Base-by-base conservation (phyloP, 2,797 vertebrate species). In the Hephaestus fuliginosus region DNA sequence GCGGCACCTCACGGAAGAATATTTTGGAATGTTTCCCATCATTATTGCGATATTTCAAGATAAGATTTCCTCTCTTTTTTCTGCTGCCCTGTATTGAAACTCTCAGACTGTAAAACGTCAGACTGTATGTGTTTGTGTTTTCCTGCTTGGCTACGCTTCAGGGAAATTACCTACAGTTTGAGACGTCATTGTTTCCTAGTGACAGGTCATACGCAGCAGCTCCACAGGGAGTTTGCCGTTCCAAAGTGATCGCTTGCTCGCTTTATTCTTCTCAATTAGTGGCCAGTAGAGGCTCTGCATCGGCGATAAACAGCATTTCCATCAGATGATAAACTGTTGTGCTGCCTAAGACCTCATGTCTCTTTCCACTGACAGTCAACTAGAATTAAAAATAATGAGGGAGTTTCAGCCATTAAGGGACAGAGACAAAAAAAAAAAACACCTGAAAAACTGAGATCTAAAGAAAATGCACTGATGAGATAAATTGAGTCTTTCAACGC, bases 311-410 rank as follows among this genome's bases (percentile, higher is more conserved):
- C 75, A 81, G 48, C 10, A 0, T 62, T 81, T 67, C 36, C 65
- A 72, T 87, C 58, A 80, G 33, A 83, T 43, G 36, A 48, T 73
- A 68, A 71, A 73, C 65, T 76, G 49, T 62, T 74, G 25, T 55
- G 68, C 64, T 48, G 43, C 33, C 48, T 28, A 67, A 75, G 81
- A 64, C 46, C 55, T 62, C 62, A 51, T 20, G 48, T 68, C 68
- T 70, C 43, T 70, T 81, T 74, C 44, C 20, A 36, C 66, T 25
- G 66, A 75, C 80, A 55, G 76, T 36, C 60, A 76, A 76, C 80
- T 51, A 48, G 25, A 82, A 78, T 89, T 75, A 84, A 73, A 81
- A 83, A 82, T 87, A 83, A 80, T 69, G 64, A 80, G 69, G 65
- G 70, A 72, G 80, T 86, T 89, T 72, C 72, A 82, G 14, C 63